A percentile compares a stretch with the other conserved stretches of the same genome.
Evolutionary conservation across 2,888 invertebrate genomes (phyloP).

Genomic region (Pheosia tremula): DNA sequence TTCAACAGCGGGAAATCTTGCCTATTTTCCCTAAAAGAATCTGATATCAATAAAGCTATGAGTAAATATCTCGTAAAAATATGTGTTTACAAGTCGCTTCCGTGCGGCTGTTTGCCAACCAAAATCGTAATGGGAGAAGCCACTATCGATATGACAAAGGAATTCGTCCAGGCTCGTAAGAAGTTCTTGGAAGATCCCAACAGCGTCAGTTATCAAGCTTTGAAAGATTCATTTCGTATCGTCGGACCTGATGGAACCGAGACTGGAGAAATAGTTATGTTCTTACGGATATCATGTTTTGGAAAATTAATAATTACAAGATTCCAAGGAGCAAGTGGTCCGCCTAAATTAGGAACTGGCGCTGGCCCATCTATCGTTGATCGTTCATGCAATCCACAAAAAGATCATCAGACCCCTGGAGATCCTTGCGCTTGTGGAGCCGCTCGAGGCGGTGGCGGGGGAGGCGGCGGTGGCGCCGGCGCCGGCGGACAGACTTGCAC

Average conservation of each 20-base stretch:
- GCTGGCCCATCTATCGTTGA: slow-evolving; percentile 53
- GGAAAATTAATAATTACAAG: slow-evolving; percentile 87
- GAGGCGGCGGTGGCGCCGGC: slow-evolving; percentile 20
- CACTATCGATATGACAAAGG: slow-evolving; percentile 84
- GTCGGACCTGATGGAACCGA: slow-evolving; percentile 73
- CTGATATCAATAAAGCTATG: slow-evolving; percentile 79
- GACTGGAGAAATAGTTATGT: slow-evolving; percentile 85
- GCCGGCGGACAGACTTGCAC: slow-evolving; percentile 33
- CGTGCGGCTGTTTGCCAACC: slow-evolving; percentile 86
- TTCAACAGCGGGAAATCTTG: slow-evolving; percentile 88
- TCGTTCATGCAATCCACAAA: slow-evolving; percentile 66
- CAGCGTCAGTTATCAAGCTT: slow-evolving; percentile 80
- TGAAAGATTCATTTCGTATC: slow-evolving; percentile 86
- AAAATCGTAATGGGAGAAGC: slow-evolving; percentile 85
- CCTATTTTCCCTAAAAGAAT: slow-evolving; percentile 85
- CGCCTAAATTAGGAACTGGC: slow-evolving; percentile 53
- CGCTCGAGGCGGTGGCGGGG: slow-evolving; percentile 37
- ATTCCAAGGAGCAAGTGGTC: slow-evolving; percentile 81
- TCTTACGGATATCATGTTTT: slow-evolving; percentile 87
- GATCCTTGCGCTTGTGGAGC: slow-evolving; percentile 73
- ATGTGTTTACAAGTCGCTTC: slow-evolving; percentile 84
- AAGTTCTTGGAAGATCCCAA: slow-evolving; percentile 75
- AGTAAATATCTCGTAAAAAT: slow-evolving; percentile 83
- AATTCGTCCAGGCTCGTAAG: slow-evolving; percentile 84
- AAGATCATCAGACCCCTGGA: slow-evolving; percentile 55